phyloP scores from a whole-genome alignment of 2,113 vertebrate species.

The Cervus canadensis region DNA sequence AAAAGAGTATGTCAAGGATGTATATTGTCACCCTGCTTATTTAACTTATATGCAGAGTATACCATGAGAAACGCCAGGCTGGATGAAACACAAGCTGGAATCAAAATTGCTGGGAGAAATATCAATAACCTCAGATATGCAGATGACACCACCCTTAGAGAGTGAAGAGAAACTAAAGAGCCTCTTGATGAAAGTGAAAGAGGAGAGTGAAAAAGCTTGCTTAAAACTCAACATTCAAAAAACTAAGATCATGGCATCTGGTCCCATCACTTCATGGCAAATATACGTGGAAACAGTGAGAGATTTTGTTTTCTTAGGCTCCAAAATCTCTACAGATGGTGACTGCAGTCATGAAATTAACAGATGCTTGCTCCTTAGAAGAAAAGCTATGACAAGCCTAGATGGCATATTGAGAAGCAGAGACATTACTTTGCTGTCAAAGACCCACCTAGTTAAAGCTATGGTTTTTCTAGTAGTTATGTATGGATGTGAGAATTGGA shows the following conservation, averaged over 20 bases:
- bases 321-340: not conserved
- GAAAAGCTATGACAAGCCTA: not conserved
- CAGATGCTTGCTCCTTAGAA: not conserved
- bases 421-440: not conserved
- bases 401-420: not conserved
- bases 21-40: not conserved
- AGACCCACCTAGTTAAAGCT: not conserved
- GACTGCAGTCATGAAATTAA: not conserved
- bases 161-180: not conserved
- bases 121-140: not conserved
- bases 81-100: not conserved
- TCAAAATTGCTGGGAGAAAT: not conserved
- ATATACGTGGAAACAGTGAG: not conserved
- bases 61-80: fast-evolving
- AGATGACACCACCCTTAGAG: not conserved
- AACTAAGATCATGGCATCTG: not conserved
- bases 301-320: not conserved
- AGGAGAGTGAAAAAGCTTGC: not conserved
- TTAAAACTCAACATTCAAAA: not conserved
- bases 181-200: not conserved
- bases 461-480: not conserved
- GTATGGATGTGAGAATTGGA: not conserved
- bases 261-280: not conserved
- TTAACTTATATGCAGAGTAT: not conserved
- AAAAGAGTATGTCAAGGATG: not conserved